These are phyloP conservation scores for Burhinus oedicnemus DNA, from an alignment of 2,113 vertebrate species.

Conservation along the genomic window DNA sequence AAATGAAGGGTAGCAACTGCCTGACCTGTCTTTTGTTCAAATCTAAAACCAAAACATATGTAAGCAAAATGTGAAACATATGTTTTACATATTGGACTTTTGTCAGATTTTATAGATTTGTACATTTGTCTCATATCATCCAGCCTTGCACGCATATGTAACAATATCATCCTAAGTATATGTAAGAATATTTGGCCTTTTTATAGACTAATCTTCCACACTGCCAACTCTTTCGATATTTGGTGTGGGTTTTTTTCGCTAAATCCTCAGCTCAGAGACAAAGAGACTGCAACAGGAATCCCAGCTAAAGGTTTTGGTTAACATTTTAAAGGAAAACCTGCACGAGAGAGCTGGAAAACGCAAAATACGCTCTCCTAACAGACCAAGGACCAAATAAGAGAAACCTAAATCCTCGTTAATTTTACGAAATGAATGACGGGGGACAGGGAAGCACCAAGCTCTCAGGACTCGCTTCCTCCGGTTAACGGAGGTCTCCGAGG, in stretches of 20 bases:
- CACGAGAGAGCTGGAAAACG: background rate
- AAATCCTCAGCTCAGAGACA: background rate
- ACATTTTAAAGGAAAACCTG: background rate
- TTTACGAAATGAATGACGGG: background rate
- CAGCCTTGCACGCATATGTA: background rate
- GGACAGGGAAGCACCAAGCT: background rate
- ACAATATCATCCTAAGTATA: background rate
- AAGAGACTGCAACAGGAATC: background rate
- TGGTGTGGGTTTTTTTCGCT: no score
- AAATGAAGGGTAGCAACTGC: constrained; percentile 60
- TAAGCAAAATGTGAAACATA: constrained; percentile 48
- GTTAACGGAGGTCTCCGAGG: background rate
- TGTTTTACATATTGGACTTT: constrained; percentile 38
- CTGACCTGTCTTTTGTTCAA: constrained; percentile 69
- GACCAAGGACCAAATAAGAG: background rate
- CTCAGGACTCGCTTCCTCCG: background rate
- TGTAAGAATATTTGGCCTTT: background rate
- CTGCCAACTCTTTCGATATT: background rate
- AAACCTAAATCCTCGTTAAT: background rate
- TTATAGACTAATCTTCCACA: background rate
- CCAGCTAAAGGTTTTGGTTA: background rate
- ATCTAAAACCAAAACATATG: constrained; percentile 61
- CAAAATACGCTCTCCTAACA: no score
- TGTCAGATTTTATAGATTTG: constrained; percentile 27
- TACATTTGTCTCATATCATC: background rate